Conservation (phyloP, 2,888 invertebrate genomes). For the Deroplatys truncata region DNA sequence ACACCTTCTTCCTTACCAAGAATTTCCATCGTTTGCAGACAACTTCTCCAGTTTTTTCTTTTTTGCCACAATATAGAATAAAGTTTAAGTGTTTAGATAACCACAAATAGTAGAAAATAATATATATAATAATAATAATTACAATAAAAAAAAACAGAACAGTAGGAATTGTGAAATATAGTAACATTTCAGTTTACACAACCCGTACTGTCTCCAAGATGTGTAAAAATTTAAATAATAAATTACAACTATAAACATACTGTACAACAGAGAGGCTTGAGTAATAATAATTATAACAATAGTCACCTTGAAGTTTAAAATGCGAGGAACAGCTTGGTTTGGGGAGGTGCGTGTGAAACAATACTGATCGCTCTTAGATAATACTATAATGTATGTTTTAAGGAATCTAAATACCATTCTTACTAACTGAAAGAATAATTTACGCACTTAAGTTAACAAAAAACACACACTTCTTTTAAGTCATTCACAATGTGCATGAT, state of each 20-base stretch:
- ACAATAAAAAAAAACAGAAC: neutral
- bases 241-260: constrained; percentile 18
- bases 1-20: constrained; percentile 11
- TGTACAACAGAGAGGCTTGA: neutral
- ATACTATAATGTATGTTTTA: neutral
- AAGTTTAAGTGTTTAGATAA: neutral
- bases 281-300: neutral
- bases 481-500: neutral
- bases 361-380: neutral
- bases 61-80: neutral
- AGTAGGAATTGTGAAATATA: neutral
- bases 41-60: neutral
- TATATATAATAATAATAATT: neutral
- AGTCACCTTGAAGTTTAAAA: neutral
- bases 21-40: neutral
- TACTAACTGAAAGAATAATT: constrained; percentile 10
- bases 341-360: neutral
- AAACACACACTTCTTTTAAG: neutral
- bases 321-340: neutral
- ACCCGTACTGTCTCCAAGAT: constrained; percentile 20
- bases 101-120: neutral
- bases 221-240: constrained; percentile 13
- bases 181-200: constrained; percentile 11
- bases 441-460: neutral
- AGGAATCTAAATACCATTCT: neutral